Base-by-base conservation (phyloP, 2,888 invertebrate species). In the Pantelozetes paolii region DNA sequence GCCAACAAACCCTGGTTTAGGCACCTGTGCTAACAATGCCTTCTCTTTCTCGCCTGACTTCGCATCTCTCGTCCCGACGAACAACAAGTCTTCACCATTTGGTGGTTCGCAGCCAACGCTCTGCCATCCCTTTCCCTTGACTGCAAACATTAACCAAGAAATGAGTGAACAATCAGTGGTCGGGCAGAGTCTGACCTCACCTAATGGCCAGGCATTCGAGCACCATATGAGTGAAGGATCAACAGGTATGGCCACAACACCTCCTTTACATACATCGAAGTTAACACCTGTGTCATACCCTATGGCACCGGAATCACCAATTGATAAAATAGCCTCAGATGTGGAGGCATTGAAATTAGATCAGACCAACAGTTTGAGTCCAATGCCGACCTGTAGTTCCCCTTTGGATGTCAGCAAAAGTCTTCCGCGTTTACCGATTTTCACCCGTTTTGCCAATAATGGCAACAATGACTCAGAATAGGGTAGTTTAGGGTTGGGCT, bases 381-480 rank as follows among this genome's bases (percentile, higher is more conserved):
- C 71, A 9, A 32, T 62, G 18, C 74, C 75, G 26, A 72, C 72
- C 64, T 64, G 64, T 26, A 76, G 72, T 54, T 75, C 74, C 36
- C 74, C 77, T n/a, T 69, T 77, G 75, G 77, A 77, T 71, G 71
- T 74, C 13, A 76, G 72, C 42, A 62, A 75, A 15, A 75, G 36
- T 40, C 62, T 78, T 57, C 71, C 59, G 5, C 76, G 77, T 18
- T 71, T 78, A 64, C 77, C 78, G n/a, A 76, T 78, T 42, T 78
- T 78, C 75, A 76, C 74, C 64, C 76, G 78, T 23, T 72, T 77
- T 85, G 80, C 72, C 30, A 72, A 36, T 42, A 72, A 54, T 59
- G 57, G 59, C 13, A 42, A 42, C 72, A 62, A 32, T 62, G 62
- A 72, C 28, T 48, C 71, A 28, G 72, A 72, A 36, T 72, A 45